Evolutionary conservation across 2,888 invertebrate species (phyloP).

Genomic region (Eucera pruinosa): DNA sequence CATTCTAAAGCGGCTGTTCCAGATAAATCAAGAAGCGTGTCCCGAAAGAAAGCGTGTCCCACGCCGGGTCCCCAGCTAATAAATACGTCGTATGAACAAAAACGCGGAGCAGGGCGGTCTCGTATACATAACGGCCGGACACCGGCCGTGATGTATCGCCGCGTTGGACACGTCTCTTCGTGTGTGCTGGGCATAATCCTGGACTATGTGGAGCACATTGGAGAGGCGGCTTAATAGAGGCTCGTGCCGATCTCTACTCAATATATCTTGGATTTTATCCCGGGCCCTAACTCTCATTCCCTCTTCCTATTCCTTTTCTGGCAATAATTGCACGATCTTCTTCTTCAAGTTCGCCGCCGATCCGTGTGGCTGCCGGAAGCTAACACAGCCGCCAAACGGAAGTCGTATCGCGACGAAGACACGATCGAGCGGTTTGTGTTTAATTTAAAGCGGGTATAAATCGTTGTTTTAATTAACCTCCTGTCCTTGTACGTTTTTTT

Average conservation of each 20-base stretch:
- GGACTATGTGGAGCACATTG: conserved; percentile 44
- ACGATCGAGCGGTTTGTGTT: neutral
- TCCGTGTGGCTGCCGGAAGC: conserved; percentile 16
- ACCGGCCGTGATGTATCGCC: conserved; percentile 60
- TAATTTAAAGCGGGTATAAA: conserved; percentile 22
- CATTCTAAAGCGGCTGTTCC: conserved; percentile 40
- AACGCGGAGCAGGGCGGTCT: conserved; percentile 53
- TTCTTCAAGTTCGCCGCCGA: conserved; percentile 6
- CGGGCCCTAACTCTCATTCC: neutral
- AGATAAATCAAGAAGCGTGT: conserved; percentile 56
- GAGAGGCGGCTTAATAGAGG: conserved; percentile 34
- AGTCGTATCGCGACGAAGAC: conserved; percentile 3
- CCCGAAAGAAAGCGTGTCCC: conserved; percentile 26
- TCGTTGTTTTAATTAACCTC: conserved; percentile 40
- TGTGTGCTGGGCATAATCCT: conserved; percentile 48
- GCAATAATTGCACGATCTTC: conserved; percentile 41
- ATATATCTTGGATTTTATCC: conserved; percentile 49
- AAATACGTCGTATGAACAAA: conserved; percentile 57
- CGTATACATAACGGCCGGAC: conserved; percentile 50
- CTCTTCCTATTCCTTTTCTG: conserved; percentile 28
- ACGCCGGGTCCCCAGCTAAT: conserved; percentile 33
- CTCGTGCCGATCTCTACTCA: conserved; percentile 43
- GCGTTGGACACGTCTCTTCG: conserved; percentile 39
- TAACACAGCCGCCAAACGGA: conserved; percentile 10
- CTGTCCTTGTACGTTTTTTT: conserved; percentile 17